Evolutionary conservation across 1,140 invertebrate genomes (phyloP), one percentile per base, ranked within the genome.

Genomic region (Ceratina japonica): DNA sequence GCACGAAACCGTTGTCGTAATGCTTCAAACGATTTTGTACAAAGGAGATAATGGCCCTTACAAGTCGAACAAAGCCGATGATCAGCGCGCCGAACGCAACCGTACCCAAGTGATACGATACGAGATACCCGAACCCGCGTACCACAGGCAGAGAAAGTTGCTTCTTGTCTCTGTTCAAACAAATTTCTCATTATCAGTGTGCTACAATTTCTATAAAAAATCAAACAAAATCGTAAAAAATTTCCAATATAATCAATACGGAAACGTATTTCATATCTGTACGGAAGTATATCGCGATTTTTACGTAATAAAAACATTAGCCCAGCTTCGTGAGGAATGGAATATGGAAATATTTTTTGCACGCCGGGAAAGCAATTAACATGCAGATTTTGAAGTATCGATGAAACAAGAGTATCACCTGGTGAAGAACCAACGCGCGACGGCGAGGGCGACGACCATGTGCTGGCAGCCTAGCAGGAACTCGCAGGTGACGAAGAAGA

Each of bases 391-490:
- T 7, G 69, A 64, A 44, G 37, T 78, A 72, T 78, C 49, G 75
- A 78, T 78, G 37, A 73, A 44, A 44, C 37, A 8, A 44, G 10
- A 49, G 20, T 24, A 70, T 85, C 91, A 96, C 96, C 95, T 95
- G 27, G 94, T 94, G 85, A 97, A 97, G 87, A 95, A 97, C 96
- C 96, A 97, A 15, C 92, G 93, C 0, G 95, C 93, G 12, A 97
- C 95, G 44, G 96, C 93, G n/a, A 95, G 95, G 56, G 95, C 95
- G 59, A 97, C 94, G 0, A 96, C 93, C 90, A 97, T 94, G 88
- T 97, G 95, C 84, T 97, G 96, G 89, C 96, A 96, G 22, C 95
- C 95, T 52, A 96, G 90, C 61, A 95, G 94, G 87, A 97, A 97
- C 90, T 97, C 95, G 51, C 91, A 91, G n/a, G 95, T 91, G 94